These are phyloP conservation scores for Atrina japonica DNA, from an alignment of 2,888 invertebrate genomes.

Conservation along the genomic window DNA sequence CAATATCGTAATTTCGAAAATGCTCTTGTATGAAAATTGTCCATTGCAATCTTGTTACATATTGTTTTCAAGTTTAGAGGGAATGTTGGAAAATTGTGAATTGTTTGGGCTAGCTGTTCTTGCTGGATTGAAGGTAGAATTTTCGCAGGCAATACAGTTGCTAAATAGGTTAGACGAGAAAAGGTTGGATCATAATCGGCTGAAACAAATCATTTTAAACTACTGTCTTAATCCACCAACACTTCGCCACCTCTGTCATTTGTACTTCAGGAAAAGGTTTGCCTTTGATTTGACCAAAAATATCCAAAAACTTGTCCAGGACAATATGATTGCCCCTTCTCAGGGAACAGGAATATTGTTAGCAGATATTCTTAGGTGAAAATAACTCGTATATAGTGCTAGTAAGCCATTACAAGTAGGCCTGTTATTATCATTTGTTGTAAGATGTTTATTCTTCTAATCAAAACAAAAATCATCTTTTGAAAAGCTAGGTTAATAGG, in stretches of 20 bases:
- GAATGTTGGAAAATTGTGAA: background rate
- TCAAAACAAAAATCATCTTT: background rate
- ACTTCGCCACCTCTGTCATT: conserved; percentile 56
- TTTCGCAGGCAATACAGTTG: background rate
- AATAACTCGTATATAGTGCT: too few species aligned
- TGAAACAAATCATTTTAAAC: too few species aligned
- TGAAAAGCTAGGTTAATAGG: too few species aligned
- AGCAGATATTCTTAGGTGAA: conserved; percentile 48
- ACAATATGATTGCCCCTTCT: conserved; percentile 52
- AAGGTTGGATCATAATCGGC: background rate
- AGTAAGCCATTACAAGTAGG: too few species aligned
- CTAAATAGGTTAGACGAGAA: background rate
- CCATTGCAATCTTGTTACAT: background rate
- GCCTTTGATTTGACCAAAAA: conserved; percentile 45
- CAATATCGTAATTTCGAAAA: conserved; percentile 61
- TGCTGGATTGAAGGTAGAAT: background rate
- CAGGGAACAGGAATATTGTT: conserved; percentile 54
- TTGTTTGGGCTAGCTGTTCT: too few species aligned
- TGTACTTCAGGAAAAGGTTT: conserved; percentile 51
- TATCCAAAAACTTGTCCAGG: conserved; percentile 40
- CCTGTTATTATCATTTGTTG: too few species aligned
- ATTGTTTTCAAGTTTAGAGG: background rate
- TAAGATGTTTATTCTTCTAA: too few species aligned
- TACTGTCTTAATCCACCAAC: conserved; percentile 50
- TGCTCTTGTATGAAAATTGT: conserved; percentile 70